Evolutionary conservation across 2,113 vertebrate genomes (phyloP), one percentile per base, ranked within the genome.

Genomic region (Mohoua ochrocephala): DNA sequence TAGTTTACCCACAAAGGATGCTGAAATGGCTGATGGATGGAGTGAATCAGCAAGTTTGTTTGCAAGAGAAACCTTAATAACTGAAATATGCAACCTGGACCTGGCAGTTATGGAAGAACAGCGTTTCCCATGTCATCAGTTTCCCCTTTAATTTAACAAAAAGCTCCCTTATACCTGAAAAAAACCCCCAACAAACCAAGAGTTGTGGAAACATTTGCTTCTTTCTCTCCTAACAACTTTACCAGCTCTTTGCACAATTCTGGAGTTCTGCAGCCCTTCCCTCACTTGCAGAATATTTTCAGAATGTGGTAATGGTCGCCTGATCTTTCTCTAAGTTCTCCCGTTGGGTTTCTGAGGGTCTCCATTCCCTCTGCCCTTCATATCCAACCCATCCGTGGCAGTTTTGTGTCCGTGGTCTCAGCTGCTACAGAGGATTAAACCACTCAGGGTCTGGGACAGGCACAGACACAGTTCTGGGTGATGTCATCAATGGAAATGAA

Each of bases 271-370:
- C 3, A 23, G 59, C 39, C 84, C n/a, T 87, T 42, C 60, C 30
- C 19, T 74, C 31, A 4, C n/a, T 44, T 71, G 39, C 85, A 50
- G 35, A 83, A 8, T n/a, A 45, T 39, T 81, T 89, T 47, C 49
- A 47, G 54, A 82, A 39, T 0, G 2, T 3, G 3, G 24, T 6
- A 37, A 30, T 0, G 9, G 31, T 24, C 1, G 0, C 35, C 60
- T 22, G 30, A 26, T 33, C 13, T 63, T 49, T 28, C 45, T 20
- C 13, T 21, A 21, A 50, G 26, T 24, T 78, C n/a, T 74, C 21
- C 31, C 44, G 18, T 1, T 35, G 44, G 19, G 53, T 27, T 83
- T 56, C 41, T 16, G 17, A 35, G 59, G 39, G 56, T 30, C 35
- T 63, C 26, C 24, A 1, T 15, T 42, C 37, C 47, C 76, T 45